Evolutionary conservation across 2,888 invertebrate genomes (phyloP).

Genomic region (Acanthosepion lycidas): DNA sequence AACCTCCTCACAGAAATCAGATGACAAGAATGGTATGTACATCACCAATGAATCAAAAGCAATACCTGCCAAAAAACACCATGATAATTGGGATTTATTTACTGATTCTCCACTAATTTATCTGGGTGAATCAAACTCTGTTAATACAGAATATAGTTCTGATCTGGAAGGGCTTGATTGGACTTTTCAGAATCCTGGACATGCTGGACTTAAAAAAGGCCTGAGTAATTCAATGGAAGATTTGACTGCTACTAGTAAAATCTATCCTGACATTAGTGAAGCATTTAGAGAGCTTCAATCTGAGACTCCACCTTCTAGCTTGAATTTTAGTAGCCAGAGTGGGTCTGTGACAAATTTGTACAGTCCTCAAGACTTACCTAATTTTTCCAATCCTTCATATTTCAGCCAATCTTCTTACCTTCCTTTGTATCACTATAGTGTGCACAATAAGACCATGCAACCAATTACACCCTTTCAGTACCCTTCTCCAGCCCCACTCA

Average conservation of each 20-base stretch:
- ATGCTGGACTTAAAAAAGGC: slow-evolving; percentile 24
- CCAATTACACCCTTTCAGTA: slow-evolving; percentile 35
- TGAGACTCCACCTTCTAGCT: not conserved
- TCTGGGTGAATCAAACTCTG: not conserved
- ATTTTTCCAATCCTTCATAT: not conserved
- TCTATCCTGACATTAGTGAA: slow-evolving; percentile 44
- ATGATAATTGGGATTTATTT: not conserved
- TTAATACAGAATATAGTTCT: not conserved
- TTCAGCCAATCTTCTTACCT: not conserved
- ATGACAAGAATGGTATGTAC: not conserved
- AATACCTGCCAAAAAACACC: not conserved
- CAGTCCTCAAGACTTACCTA: not conserved
- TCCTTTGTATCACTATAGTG: not conserved
- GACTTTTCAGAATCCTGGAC: not conserved
- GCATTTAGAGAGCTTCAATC: not conserved
- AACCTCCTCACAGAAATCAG: not conserved
- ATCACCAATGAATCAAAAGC: not conserved
- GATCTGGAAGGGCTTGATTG: slow-evolving; percentile 43
- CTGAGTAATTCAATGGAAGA: slow-evolving; percentile 46
- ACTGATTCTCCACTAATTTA: not conserved
- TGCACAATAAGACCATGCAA: not conserved
- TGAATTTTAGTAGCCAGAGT: not conserved
- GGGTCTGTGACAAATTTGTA: not conserved
- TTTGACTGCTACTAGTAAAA: slow-evolving; percentile 33
- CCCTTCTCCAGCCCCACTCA: not conserved